phyloP scores from a whole-genome alignment of 2,113 vertebrate species.

The Vidua chalybeata region DNA sequence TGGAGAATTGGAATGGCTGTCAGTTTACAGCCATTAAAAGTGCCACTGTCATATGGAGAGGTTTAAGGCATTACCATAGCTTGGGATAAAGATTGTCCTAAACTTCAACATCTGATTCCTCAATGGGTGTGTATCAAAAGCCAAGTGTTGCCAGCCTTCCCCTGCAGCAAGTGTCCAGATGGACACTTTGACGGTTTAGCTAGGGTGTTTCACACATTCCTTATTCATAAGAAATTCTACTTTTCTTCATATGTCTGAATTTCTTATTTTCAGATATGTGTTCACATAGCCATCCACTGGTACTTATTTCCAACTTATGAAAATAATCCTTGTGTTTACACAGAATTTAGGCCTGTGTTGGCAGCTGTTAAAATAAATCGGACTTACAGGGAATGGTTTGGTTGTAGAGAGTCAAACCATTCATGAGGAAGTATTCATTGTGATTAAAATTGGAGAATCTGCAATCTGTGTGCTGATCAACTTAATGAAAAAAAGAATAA shows the following conservation, averaged over 20 bases:
- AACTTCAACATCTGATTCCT: neutral
- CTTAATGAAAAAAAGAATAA: neutral
- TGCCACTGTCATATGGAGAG: neutral
- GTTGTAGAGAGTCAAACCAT: neutral
- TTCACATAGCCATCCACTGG: neutral
- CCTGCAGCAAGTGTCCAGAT: neutral
- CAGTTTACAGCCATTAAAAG: neutral
- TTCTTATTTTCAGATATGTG: neutral
- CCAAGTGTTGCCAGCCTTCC: neutral
- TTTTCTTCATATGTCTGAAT: neutral
- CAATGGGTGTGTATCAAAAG: neutral
- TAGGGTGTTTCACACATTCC: neutral
- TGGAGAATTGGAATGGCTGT: neutral
- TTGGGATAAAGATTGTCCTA: neutral
- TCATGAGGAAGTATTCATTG: neutral
- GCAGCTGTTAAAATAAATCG: neutral
- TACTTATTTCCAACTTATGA: neutral
- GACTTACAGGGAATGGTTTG: neutral
- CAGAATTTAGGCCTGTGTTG: neutral
- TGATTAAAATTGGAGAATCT: neutral
- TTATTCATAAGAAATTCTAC: neutral
- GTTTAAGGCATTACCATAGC: neutral
- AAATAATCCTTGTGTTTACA: neutral
- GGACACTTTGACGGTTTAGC: slow-evolving; percentile 35
- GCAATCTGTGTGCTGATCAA: neutral